Evolutionary conservation across 2,888 invertebrate species (phyloP), one percentile per base, ranked within the genome.

Genomic region (Timema podura): DNA sequence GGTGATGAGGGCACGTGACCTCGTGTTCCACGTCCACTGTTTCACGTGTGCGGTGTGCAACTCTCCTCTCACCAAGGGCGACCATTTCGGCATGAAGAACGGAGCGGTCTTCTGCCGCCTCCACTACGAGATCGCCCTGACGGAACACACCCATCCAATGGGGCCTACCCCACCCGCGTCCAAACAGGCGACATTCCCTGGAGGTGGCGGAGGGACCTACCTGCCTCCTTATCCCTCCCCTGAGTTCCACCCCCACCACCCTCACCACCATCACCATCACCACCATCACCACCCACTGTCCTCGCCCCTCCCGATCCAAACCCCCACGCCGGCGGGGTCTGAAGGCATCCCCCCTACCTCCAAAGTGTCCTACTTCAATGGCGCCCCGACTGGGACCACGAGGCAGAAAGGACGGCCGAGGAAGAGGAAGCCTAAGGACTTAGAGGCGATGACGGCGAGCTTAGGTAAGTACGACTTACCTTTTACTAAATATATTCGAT

Each of bases 21-120:
- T 92, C 78, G 95, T 96, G 76, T 98, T 94, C 85, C 97, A 98
- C 84, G 91, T 96, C 72, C 91, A 91, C 79, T 98, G 97, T 83
- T 98, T 98, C 85, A 92, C 93, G 65, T 97, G 97, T 81, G 91
- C 91, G 61, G 88, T 92, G 67, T 97, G 97, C 85, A 90, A 89
- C 80, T 87, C 91, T 51, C 90, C 92, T 6, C 86, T 98, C 72
- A 92, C 91, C 71, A 95, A 96, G 80, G 98, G 98, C 59, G 97
- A 98, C 80, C 94, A 95, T 77, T 98, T 96, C 83, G 96, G 96
- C 30, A 92, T 96, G 84, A 87, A 93, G 76, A 93, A 94, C 76
- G 90, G 92, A 70, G 89, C 92, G 75, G 91, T 96, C 66, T 91
- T 94, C 80, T 96, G 96, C 85, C 90, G 93, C 84, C 80, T 86